Evolutionary conservation across 2,888 invertebrate species (phyloP).

Genomic region (Flexamia atlantica): DNA sequence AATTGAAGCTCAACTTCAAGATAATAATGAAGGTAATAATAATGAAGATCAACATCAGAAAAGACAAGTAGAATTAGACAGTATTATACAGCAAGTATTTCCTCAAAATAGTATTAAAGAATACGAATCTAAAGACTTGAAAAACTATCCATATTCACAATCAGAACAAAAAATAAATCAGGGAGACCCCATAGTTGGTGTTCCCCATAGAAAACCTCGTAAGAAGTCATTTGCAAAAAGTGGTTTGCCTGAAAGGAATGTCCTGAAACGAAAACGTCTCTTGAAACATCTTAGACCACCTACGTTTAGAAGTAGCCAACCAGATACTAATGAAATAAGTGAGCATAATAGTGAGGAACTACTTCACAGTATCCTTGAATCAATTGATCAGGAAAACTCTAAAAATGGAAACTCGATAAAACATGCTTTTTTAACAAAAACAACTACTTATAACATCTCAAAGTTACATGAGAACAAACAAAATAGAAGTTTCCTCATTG

Average conservation of each 20-base stretch:
- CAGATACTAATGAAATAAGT: background rate
- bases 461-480: background rate
- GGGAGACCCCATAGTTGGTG: background rate
- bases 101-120: background rate
- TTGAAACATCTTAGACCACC: background rate
- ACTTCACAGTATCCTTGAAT: slow-evolving; percentile 6
- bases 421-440: slow-evolving; percentile 36
- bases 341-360: slow-evolving; percentile 7
- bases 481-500: slow-evolving; percentile 29
- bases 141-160: background rate
- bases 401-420: slow-evolving; percentile 7
- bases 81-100: slow-evolving; percentile 13
- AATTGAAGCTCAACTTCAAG: background rate
- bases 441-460: slow-evolving; percentile 40
- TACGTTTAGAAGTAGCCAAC: slow-evolving; percentile 1
- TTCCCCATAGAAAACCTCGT: background rate
- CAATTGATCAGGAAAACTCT: slow-evolving; percentile 1
- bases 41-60: slow-evolving; percentile 3
- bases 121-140: background rate
- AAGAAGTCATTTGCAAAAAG: background rate
- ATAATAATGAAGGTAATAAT: background rate
- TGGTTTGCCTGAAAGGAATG: background rate
- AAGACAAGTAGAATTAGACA: background rate
- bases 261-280: background rate
- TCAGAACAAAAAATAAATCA: background rate